These are phyloP conservation scores for Knipowitschia caucasica DNA, from an alignment of 2,797 vertebrate genomes.

Conservation along the genomic window DNA sequence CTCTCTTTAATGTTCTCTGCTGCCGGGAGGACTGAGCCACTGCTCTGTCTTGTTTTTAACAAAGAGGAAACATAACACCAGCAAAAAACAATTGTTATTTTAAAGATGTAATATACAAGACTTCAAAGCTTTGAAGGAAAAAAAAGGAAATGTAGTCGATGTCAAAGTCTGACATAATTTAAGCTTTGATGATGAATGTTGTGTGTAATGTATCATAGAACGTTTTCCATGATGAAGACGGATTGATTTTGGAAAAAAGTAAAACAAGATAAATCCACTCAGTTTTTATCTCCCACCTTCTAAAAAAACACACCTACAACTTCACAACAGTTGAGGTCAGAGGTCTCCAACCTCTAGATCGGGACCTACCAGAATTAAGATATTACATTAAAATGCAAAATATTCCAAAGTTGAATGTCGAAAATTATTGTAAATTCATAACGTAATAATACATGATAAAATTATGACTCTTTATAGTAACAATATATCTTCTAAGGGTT, in stretches of 20 bases:
- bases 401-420: too few relatives aligned
- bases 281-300: not conserved
- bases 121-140: not conserved
- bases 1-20: slow-evolving; percentile 35
- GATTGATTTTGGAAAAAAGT: too few relatives aligned
- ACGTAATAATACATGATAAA: too few relatives aligned
- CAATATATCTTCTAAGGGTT: too few relatives aligned
- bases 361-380: too few relatives aligned
- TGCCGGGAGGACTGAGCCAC: slow-evolving; percentile 10
- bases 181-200: not conserved
- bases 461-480: too few relatives aligned
- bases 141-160: not conserved
- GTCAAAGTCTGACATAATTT: not conserved
- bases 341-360: too few relatives aligned
- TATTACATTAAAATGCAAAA: too few relatives aligned
- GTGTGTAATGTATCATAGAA: not conserved
- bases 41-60: slow-evolving; percentile 30
- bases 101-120: not conserved
- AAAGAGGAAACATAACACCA: slow-evolving; percentile 25
- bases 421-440: too few relatives aligned
- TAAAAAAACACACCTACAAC: too few relatives aligned
- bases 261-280: too few relatives aligned
- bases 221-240: not conserved
- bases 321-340: too few relatives aligned
- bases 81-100: slow-evolving; percentile 3